phyloP scores from a whole-genome alignment of 64 coral and sea anemone species.

The Pocillopora damicornis region DNA sequence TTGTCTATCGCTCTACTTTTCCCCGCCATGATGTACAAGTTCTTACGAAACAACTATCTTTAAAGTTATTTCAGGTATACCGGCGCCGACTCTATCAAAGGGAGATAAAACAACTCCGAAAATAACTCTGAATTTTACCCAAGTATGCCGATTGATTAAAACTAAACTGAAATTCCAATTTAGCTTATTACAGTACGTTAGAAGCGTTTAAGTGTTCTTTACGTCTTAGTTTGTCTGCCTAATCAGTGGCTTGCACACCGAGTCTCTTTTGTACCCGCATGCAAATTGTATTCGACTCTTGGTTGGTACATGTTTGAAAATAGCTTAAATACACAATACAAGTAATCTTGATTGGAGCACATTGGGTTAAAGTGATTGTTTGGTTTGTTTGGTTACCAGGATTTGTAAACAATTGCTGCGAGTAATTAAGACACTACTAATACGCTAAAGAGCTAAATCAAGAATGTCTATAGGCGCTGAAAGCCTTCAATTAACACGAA shows the following conservation, averaged over 20 bases:
- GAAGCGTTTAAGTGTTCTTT: not conserved
- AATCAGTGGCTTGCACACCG: not conserved
- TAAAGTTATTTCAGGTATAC: not conserved
- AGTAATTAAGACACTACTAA: slow-evolving; percentile 9
- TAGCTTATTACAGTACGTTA: not conserved
- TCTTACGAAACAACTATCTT: not conserved
- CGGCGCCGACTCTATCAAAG: not conserved
- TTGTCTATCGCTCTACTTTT: slow-evolving; percentile 37
- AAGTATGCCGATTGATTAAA: not conserved
- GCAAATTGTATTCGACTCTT: not conserved
- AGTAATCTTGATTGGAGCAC: slow-evolving; percentile 13
- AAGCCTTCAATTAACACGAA: not conserved
- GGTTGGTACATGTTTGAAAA: slow-evolving; percentile 13
- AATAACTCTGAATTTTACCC: not conserved
- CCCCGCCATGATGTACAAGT: not conserved
- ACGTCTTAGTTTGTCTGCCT: not conserved
- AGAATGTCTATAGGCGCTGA: not conserved
- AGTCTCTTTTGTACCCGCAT: not conserved
- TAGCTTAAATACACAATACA: slow-evolving; percentile 1
- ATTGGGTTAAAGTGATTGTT: not conserved
- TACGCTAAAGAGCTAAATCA: not conserved
- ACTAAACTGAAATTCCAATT: not conserved
- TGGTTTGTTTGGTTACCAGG: slow-evolving; percentile 14
- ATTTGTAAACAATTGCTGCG: slow-evolving; percentile 5
- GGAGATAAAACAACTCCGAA: not conserved